Evolutionary conservation across 2,888 invertebrate genomes (phyloP), one percentile per base, ranked within the genome.

Genomic region (Tipula confusa): DNA sequence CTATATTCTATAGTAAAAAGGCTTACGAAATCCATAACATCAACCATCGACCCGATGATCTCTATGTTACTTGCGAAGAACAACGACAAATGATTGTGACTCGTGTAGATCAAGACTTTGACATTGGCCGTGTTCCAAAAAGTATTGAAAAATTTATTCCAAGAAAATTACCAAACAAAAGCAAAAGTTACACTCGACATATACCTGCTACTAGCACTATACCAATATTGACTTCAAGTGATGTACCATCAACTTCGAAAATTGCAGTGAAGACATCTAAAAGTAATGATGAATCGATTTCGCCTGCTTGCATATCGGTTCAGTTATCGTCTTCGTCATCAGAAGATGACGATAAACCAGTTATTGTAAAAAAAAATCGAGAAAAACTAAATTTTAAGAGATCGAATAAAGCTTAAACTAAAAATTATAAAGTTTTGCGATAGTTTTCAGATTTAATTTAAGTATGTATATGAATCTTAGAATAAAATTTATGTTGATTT

Each of bases 1-100:
- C 93, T 11, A 88, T 93, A 80, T 93, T 93, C 87, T 93, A 92
- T 86, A 93, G 92, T 86, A 90, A 93, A 86, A 92, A 91, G 87
- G 93, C 93, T 0, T 93, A 93, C 86, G 92, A 92, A 85, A 89
- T 91, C 82, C 93, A 93, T 87, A 91, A 93, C 29, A 91, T 91
- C 83, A 92, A 92, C 87, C 93, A 93, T 87, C 90, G 91, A 15
- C 90, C 90, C 1, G 91, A 92, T 84, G 93, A 93, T 88, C 87
- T 92, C 81, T 93, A 93, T 86, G 92, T 91, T 84, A 91, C 92
- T 84, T 91, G 91, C 84, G 93, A 92, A 88, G 91, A 91, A 85
- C 90, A 91, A 86, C 89, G 91, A 85, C 86, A 90, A 80, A 89
- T 90, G 85, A 90, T 90, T 28, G 88, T 91, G 5, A 89, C 89